These are phyloP conservation scores for Tupaia chinensis DNA, from an alignment of 2,113 vertebrate genomes.

Conservation along the genomic window DNA sequence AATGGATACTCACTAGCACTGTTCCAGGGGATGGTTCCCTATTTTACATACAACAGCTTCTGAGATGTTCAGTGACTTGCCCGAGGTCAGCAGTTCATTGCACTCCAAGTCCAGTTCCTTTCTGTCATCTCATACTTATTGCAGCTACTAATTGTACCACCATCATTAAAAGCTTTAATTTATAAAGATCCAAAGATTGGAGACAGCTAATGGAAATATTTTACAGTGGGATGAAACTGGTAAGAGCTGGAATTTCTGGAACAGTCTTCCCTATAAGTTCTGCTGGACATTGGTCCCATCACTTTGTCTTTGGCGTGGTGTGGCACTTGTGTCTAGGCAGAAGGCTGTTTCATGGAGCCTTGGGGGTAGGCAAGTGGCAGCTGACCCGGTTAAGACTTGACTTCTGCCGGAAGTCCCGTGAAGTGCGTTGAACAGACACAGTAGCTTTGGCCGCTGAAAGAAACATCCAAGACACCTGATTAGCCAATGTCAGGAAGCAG, in stretches of 20 bases:
- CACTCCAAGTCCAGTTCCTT: background rate
- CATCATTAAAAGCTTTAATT: background rate
- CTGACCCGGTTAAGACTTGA: constrained; percentile 38
- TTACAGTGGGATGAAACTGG: constrained; percentile 11
- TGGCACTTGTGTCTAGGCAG: background rate
- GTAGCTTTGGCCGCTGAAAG: background rate
- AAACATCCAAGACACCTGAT: constrained; percentile 46
- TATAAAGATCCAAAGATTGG: constrained; percentile 23
- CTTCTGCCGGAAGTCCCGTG: constrained; percentile 13
- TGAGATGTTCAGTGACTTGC: constrained; percentile 43
- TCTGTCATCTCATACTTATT: background rate
- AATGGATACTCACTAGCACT: background rate
- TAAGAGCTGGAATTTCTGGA: constrained; percentile 22
- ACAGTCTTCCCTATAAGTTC: background rate
- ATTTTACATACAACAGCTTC: background rate
- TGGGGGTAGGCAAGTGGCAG: background rate
- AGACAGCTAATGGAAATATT: constrained; percentile 53
- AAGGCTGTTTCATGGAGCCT: constrained; percentile 20
- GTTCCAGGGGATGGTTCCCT: background rate
- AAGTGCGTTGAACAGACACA: background rate
- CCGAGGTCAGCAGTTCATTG: background rate
- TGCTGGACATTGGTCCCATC: background rate
- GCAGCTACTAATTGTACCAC: background rate
- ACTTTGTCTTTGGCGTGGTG: background rate
- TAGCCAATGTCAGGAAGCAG: constrained; percentile 2